Conservation (phyloP, 2,888 invertebrate species). For the Anodontia alba region DNA sequence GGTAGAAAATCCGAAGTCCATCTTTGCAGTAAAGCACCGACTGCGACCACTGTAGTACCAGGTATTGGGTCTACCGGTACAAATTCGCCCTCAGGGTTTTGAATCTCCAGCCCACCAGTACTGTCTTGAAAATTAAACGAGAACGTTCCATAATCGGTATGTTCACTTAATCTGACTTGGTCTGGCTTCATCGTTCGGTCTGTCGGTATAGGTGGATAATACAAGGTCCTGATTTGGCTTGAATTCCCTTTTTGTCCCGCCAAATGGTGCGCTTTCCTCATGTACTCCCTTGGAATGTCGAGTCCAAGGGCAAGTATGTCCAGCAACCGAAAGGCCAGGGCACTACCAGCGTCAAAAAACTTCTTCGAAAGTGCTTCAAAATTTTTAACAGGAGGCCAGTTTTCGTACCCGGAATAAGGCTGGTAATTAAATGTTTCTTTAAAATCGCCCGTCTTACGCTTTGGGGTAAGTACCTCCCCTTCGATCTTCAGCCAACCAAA, state of each 20-base stretch:
- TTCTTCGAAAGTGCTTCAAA: not conserved
- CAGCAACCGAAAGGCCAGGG: not conserved
- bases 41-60: not conserved
- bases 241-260: not conserved
- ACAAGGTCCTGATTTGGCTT: not conserved
- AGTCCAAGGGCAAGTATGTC: not conserved
- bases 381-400: slow-evolving; percentile 19
- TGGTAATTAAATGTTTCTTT: slow-evolving; percentile 58
- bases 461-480: slow-evolving; percentile 44
- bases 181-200: not conserved
- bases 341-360: not conserved
- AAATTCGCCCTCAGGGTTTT: not conserved
- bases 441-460: slow-evolving; percentile 40
- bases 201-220: not conserved
- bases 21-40: not conserved
- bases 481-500: slow-evolving; percentile 55
- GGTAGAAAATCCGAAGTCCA: not conserved
- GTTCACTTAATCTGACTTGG: not conserved
- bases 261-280: not conserved
- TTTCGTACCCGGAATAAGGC: slow-evolving; percentile 12
- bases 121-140: not conserved
- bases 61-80: not conserved
- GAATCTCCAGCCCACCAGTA: not conserved
- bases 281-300: not conserved
- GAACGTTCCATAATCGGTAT: not conserved